These are phyloP conservation scores for Redunca redunca DNA, from an alignment of 2,113 vertebrate species.

Conservation along the genomic window DNA sequence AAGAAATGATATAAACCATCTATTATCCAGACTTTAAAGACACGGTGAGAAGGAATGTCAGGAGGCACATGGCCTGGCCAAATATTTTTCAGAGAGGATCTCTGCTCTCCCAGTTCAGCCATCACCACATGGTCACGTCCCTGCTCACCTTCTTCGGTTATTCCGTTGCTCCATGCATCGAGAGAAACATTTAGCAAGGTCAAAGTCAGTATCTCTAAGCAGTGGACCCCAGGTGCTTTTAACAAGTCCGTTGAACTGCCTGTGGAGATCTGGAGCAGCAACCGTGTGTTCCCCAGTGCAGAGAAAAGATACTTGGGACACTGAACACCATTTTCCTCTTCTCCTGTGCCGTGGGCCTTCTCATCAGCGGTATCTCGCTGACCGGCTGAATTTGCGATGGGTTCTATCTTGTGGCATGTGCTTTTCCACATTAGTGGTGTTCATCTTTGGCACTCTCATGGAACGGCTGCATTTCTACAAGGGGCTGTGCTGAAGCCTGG, in stretches of 20 bases:
- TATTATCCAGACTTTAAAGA: neutral
- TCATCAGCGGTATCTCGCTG: constrained; percentile 91
- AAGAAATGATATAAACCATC: constrained; percentile 70
- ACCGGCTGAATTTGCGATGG: constrained; percentile 91
- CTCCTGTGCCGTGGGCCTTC: constrained; percentile 96
- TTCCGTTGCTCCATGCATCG: constrained; percentile 91
- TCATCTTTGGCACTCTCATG: constrained; percentile 90
- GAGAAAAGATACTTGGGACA: constrained; percentile 86
- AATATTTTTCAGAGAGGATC: constrained; percentile 48
- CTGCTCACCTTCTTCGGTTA: constrained; percentile 97
- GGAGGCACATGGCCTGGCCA: constrained; percentile 75
- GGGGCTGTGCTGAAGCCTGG: constrained; percentile 90
- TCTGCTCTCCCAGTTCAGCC: constrained; percentile 87
- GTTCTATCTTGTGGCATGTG: constrained; percentile 81
- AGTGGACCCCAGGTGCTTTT: constrained; percentile 89
- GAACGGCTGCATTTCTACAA: constrained; percentile 95
- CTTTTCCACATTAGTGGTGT: constrained; percentile 79
- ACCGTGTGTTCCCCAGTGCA: constrained; percentile 84
- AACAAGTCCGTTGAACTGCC: constrained; percentile 84
- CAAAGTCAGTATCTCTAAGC: constrained; percentile 95
- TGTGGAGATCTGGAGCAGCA: constrained; percentile 88
- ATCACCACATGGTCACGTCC: constrained; percentile 90
- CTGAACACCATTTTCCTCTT: constrained; percentile 95
- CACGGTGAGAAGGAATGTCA: constrained; percentile 47
- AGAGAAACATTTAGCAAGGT: constrained; percentile 98